Evolutionary conservation across 2,113 vertebrate species (phyloP), one percentile per base, ranked within the genome.

Genomic region (Lycaon pictus): DNA sequence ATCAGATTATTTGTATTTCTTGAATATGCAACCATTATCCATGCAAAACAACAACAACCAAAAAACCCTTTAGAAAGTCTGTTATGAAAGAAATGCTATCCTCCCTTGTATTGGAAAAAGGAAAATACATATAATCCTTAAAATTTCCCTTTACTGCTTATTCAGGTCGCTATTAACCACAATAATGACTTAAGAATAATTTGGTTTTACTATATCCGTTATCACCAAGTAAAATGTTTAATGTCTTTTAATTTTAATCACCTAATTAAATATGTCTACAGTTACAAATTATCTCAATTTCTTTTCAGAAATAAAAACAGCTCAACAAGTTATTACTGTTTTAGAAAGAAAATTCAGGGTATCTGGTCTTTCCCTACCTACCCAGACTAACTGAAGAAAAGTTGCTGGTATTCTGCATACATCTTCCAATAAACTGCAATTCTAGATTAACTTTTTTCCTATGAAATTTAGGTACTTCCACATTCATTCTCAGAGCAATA

Each of bases 111-210:
- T 22, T 35, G 37, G 23, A 43, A 84, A 53, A 74, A 87, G 11
- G 25, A 55, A 88, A n/a, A 85, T 25, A 77, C 58, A 35, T 37
- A 71, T 25, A 71, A 58, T 83, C 19, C 5, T 67, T 80, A 22
- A 56, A 6, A 74, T 88, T 95, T 80, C n/a, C 9, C 25, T 94
- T 95, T 85, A 32, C 80, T 93, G 5, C 17, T 88, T 88, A 20
- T 79, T 88, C 53, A 80, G 7, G 5, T 88, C 80, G 84, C 15
- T 76, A 11, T 91, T 76, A 25, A 60, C 92, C 65, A 37, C 15
- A 48, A 69, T n/a, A 77, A 67, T 74, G 11, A 56, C 7, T 83
- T 37, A 90, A 92, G 4, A 94, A 51, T 79, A 1, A 80, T 81
- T 91, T 96, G 22, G 12, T 63, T 67, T 95, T 56, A n/a, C 29